Base-by-base conservation (phyloP, 2,888 invertebrate species). In the Charanyca ferruginea region DNA sequence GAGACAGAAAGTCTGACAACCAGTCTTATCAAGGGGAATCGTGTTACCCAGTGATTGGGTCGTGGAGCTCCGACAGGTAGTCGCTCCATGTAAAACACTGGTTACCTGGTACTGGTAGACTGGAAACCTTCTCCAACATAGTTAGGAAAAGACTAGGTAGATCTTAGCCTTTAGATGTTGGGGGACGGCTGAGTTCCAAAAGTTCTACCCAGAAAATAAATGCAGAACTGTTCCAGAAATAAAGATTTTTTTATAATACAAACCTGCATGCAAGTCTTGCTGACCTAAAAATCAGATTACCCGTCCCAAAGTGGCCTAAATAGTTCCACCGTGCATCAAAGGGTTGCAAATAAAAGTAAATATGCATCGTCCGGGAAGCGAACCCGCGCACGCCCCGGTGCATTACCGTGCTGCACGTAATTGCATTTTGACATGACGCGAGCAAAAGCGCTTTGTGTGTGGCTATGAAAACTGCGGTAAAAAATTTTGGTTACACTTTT, bases 381-480 rank as follows among this genome's bases (percentile, higher is more conserved):
- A 70, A 61, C 47, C 47, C 44, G 42, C 47, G 38, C 59, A 42
- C 55, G 62, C 61, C 25, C 23, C 55, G 60, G 47, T 77, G 66
- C 77, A 82, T 77, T 82, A 81, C 80, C 58, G 47, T 49, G 69
- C 63, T 71, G 48, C 48, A 59, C 65, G 66, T 83, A 80, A 83
- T 83, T 81, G 79, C 70, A 74, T 80, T 81, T 72, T 69, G 72
- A 69, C 81, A 80, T 82, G 74, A 77, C 73, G 77, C 44, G 61
- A 61, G 79, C 52, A 57, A 61, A 47, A 68, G 68, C 57, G 54
- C 47, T 75, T 28, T 25, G 16, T 51, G 41, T 60, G 51, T 2
- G 73, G 73, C 53, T 44, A 54, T 18, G 7, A 65, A 60, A 63
- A 25, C 35, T 11, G 47, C 58, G 58, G 23, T 60, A 3, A 20